Conservation (phyloP, 2,113 vertebrate genomes). For the Aix galericulata region DNA sequence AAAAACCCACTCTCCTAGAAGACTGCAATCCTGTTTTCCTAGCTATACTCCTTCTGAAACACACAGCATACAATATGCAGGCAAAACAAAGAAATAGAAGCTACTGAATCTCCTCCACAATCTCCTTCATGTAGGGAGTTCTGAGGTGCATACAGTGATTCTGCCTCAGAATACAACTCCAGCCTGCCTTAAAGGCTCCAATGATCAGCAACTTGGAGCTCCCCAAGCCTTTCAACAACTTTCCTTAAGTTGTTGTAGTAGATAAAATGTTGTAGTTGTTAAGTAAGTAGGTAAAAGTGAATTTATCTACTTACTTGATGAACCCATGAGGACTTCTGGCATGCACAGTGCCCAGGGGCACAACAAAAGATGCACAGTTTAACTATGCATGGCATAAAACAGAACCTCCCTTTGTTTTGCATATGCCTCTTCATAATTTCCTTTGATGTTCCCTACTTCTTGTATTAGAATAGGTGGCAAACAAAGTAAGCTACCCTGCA, state of each 20-base stretch:
- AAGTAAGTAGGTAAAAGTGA: not conserved
- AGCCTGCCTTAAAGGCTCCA: not conserved
- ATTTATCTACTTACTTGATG: not conserved
- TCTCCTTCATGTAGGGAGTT: not conserved
- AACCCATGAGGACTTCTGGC: not conserved
- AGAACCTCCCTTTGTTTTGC: not conserved
- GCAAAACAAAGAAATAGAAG: not conserved
- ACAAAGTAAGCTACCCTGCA: not conserved
- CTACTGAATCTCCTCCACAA: not conserved
- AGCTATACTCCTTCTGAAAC: not conserved
- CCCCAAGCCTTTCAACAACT: not conserved
- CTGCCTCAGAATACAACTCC: not conserved
- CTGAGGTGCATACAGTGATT: not conserved
- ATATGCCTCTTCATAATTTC: not conserved
- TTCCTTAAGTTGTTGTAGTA: not conserved
- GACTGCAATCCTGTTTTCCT: not conserved
- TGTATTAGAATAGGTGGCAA: not conserved
- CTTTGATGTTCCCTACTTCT: conserved; percentile 3
- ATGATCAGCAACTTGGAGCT: not conserved
- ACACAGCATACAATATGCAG: not conserved
- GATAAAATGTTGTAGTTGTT: too few species aligned
- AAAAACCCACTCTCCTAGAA: not conserved
- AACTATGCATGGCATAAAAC: accelerated
- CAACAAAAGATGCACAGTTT: not conserved
- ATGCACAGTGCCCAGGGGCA: not conserved